phyloP scores from a whole-genome alignment of 2,797 vertebrate genomes.

The Argyrosomus regius region DNA sequence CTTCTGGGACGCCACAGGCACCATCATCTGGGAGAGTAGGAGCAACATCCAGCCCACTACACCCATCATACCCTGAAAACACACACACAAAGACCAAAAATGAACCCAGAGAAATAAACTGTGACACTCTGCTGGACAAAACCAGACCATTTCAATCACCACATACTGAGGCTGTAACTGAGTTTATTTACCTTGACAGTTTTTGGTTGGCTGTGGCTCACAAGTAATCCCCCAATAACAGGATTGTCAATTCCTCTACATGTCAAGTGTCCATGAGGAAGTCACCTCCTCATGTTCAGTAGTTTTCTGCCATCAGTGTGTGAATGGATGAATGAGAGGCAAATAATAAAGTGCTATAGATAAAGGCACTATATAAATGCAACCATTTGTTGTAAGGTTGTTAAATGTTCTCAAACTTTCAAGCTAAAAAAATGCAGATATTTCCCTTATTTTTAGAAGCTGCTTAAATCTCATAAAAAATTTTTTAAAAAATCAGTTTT shows the following conservation, averaged over 20 bases:
- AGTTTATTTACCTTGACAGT: conserved; percentile 19
- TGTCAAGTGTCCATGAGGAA: conserved; percentile 2
- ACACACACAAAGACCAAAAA: conserved; percentile 11
- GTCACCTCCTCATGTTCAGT: neutral
- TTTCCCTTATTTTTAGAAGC: conserved; percentile 1
- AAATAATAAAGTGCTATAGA: neutral
- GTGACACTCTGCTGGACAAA: conserved; percentile 4
- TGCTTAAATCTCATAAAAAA: neutral
- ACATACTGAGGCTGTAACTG: neutral
- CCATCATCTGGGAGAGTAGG: conserved; percentile 78
- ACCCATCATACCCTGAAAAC: conserved; percentile 79
- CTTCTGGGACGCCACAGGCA: conserved; percentile 89
- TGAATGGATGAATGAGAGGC: neutral
- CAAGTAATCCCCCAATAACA: neutral
- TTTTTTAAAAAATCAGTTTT: neutral
- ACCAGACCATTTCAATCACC: neutral
- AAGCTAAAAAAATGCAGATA: neutral
- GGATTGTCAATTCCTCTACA: neutral
- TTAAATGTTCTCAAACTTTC: conserved; percentile 17
- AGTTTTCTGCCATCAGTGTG: neutral
- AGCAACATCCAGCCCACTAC: conserved; percentile 82
- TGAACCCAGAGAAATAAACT: neutral
- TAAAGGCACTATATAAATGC: neutral
- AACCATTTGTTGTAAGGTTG: neutral
- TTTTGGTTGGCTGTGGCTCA: conserved; percentile 2